Conservation (phyloP, 2,888 invertebrate species). For the Eubasilissa splendida region DNA sequence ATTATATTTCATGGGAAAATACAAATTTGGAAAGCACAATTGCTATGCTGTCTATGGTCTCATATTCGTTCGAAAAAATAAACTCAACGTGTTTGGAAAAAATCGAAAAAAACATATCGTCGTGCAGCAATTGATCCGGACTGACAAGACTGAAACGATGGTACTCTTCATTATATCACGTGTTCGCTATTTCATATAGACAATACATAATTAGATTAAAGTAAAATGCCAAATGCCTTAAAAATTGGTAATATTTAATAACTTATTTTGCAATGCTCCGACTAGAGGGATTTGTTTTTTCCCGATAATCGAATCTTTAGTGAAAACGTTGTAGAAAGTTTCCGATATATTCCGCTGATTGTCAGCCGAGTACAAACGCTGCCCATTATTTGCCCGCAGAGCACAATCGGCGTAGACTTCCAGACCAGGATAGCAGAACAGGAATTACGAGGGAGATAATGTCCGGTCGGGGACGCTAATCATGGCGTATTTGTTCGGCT, state of each 20-base stretch:
- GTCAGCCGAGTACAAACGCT: background rate
- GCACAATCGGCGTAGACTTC: background rate
- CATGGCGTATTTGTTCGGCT: conserved; percentile 51
- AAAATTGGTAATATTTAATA: background rate
- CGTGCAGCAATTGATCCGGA: no score
- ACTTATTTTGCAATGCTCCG: background rate
- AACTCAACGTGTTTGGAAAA: no score
- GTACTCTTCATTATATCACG: no score
- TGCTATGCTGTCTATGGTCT: no score
- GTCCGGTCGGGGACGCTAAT: conserved; percentile 50
- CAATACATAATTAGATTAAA: no score
- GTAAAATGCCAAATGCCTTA: background rate
- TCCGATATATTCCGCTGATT: background rate
- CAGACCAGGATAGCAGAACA: background rate
- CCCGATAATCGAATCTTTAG: background rate
- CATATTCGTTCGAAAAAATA: no score
- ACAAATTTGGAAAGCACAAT: no score
- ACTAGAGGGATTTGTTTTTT: background rate
- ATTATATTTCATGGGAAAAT: no score
- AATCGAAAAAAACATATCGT: no score
- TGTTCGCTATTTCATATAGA: no score
- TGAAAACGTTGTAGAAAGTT: no score
- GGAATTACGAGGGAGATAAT: conserved; percentile 22
- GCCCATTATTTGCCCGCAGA: background rate
- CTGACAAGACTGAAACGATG: no score